Evolutionary conservation across 2,113 vertebrate species (phyloP), one percentile per base, ranked within the genome.

Genomic region (Oostethus manadensis): DNA sequence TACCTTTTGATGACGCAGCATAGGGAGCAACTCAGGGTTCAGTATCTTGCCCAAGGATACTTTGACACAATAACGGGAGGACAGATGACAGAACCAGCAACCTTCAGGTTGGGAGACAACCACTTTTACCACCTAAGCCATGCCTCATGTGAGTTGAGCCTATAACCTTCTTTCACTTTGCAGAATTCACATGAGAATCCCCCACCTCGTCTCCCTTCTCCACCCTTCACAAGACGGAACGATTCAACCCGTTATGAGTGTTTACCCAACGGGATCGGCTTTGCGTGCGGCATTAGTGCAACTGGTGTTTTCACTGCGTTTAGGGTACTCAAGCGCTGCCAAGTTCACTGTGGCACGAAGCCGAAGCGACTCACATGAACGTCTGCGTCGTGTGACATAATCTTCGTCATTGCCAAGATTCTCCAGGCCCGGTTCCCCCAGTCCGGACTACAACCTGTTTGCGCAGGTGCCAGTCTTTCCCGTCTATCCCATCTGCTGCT

Each of bases 401-500:
- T n/a, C n/a, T n/a, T n/a, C 18, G 58, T 20, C 14, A 51, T 56
- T 76, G 56, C 38, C 56, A 42, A 15, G 9, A 79, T 60, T 68
- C 73, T 53, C 66, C 50, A 64, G 51, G 63, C 56, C 58, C 50
- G 62, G 58, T 70, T 68, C 26, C 29, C n/a, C 6, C 14, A n/a
- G n/a, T 61, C 77, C 60, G 65, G 71, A 17, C 58, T 51, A 51
- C 23, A 50, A 59, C 76, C 87, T 96, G 91, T 93, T 95, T 93
- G 76, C 89, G 88, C 92, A 95, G 91, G 91, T 95, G 92, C 90
- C 75, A 71, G 86, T 85, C 79, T 44, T 62, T 22, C 29, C n/a
- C 51, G 48, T 68, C 45, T 47, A 43, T 50, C 58, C 29, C 42
- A 60, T 61, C 71, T 70, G 62, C 51, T 67, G 64, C 64, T 70